Evolutionary conservation across 2,888 invertebrate species (phyloP).

Genomic region (Timema cristinae): DNA sequence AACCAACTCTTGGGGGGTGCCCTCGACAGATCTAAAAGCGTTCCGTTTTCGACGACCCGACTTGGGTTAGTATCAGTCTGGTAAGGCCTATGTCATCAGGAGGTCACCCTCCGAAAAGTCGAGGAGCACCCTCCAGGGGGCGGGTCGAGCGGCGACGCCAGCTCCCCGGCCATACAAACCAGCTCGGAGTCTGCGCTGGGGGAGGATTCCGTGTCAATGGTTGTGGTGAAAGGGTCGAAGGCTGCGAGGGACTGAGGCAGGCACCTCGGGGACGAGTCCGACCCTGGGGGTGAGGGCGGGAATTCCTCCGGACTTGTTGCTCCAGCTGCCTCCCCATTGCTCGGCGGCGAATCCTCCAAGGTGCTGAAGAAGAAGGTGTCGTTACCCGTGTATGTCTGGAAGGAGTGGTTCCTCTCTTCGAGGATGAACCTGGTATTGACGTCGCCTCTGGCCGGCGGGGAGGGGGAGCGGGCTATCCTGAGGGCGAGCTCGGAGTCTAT

Average conservation of each 20-base stretch:
- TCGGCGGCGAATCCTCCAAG: conserved; percentile 21
- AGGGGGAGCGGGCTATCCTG: conserved; percentile 20
- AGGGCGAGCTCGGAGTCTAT: conserved; percentile 36
- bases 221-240: conserved; percentile 27
- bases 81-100: background rate
- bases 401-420: conserved; percentile 22
- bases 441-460: conserved; percentile 18
- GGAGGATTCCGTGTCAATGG: conserved; percentile 18
- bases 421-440: conserved; percentile 28
- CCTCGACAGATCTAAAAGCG: too few relatives aligned
- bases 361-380: conserved; percentile 25
- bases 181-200: conserved; percentile 14
- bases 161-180: conserved; percentile 2
- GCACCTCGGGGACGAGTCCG: background rate
- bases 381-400: conserved; percentile 23
- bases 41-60: too few relatives aligned
- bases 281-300: background rate
- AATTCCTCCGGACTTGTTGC: background rate
- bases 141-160: background rate
- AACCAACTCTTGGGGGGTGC: too few relatives aligned
- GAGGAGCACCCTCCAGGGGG: background rate
- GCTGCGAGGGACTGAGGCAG: background rate
- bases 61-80: too few relatives aligned
- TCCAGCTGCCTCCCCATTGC: conserved; percentile 18
- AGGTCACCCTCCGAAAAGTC: background rate